phyloP scores from a whole-genome alignment of 2,888 invertebrate species.

The Gastrophysa polygoni region DNA sequence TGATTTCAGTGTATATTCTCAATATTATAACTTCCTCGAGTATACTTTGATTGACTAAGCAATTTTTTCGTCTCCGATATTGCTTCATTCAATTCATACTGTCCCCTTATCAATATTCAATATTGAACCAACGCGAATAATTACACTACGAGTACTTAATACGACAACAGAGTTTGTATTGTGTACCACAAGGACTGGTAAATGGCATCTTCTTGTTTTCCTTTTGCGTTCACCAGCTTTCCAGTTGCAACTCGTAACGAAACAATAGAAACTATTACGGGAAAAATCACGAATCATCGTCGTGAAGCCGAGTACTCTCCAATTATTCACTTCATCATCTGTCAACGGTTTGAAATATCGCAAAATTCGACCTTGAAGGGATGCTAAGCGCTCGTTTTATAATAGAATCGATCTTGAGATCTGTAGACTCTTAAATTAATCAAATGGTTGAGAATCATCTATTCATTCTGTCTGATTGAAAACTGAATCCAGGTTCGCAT shows the following conservation, averaged over 20 bases:
- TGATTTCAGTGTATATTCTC: too few relatives aligned
- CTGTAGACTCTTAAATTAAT: constrained; percentile 6
- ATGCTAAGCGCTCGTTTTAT: background rate
- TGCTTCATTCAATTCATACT: background rate
- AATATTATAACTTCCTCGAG: too few relatives aligned
- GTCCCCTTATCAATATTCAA: background rate
- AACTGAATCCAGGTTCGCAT: background rate
- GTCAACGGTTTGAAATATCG: background rate
- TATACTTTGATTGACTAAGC: too few relatives aligned
- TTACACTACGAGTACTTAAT: background rate
- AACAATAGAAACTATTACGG: background rate
- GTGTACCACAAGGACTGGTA: background rate
- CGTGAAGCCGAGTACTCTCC: background rate
- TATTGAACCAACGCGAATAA: background rate
- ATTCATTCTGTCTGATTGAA: background rate
- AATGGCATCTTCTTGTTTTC: background rate
- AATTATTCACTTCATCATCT: background rate
- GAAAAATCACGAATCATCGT: constrained; percentile 12
- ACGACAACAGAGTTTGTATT: background rate
- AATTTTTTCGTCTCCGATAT: too few relatives aligned
- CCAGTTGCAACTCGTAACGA: background rate
- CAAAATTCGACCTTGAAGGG: constrained; percentile 4
- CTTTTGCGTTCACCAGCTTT: background rate
- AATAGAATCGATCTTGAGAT: constrained; percentile 11
- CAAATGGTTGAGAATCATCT: constrained; percentile 9